These are phyloP conservation scores for Gasterosteus nipponicus DNA, from an alignment of 2,113 vertebrate genomes.

Conservation along the genomic window DNA sequence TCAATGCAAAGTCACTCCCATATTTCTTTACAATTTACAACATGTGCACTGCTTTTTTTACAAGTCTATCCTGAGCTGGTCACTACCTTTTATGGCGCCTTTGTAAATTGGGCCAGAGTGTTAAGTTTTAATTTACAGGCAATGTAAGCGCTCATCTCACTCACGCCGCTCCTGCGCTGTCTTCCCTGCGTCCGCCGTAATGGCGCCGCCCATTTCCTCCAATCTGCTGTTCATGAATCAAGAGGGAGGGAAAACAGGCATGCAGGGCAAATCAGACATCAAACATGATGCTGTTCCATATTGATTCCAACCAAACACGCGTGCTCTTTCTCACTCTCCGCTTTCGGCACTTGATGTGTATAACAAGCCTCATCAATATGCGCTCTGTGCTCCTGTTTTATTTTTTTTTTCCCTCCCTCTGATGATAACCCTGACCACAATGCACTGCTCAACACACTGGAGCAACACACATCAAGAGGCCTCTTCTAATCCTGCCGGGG, in stretches of 20 bases:
- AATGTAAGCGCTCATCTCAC: constrained; percentile 57
- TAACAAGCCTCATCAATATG: constrained; percentile 65
- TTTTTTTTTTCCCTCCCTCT: neutral
- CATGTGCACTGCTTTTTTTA: constrained; percentile 59
- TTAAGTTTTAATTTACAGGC: constrained; percentile 76
- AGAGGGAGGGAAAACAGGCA: constrained; percentile 37
- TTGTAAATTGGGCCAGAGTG: constrained; percentile 69
- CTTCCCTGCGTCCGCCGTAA: constrained; percentile 45
- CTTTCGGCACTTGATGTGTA: constrained; percentile 52
- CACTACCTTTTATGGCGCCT: constrained; percentile 61
- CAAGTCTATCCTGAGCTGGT: constrained; percentile 57
- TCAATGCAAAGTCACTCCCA: constrained; percentile 69
- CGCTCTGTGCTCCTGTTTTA: constrained; percentile 43
- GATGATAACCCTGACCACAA: constrained; percentile 71
- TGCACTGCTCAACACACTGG: constrained; percentile 53
- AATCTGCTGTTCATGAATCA: constrained; percentile 46
- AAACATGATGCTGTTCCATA: constrained; percentile 50
- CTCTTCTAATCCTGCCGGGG: constrained; percentile 74
- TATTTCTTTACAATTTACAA: constrained; percentile 75
- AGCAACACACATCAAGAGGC: constrained; percentile 66
- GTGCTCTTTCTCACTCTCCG: constrained; percentile 42
- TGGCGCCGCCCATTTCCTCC: constrained; percentile 47
- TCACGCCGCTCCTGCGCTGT: constrained; percentile 21
- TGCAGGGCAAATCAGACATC: constrained; percentile 39
- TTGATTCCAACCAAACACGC: constrained; percentile 63